Percentiles rank a stretch among this genome's conserved stretches.
Evolutionary conservation across 2,797 vertebrate species (phyloP).

Genomic region (Acipenser oxyrinchus): DNA sequence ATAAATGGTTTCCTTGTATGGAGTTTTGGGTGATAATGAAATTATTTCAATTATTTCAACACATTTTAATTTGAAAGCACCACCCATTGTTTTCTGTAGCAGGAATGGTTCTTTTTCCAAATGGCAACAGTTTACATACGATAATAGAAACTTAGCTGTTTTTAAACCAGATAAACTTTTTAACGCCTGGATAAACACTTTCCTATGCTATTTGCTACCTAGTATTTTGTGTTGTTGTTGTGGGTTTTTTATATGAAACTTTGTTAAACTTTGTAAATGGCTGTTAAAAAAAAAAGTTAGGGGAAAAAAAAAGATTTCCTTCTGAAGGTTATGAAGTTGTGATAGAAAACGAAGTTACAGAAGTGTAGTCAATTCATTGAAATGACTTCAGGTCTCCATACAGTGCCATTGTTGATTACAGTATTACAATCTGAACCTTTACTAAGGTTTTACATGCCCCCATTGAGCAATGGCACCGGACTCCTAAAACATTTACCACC

Average conservation of each 20-base stretch:
- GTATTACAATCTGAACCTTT: no score
- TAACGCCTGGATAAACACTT: background rate
- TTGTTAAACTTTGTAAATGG: background rate
- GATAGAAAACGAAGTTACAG: no score
- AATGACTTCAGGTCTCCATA: no score
- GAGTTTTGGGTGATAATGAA: background rate
- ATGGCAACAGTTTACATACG: background rate
- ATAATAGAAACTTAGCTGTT: background rate
- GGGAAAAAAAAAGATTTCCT: background rate
- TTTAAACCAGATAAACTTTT: no score
- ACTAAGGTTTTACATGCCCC: no score
- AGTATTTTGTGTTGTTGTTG: background rate
- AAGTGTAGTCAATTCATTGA: no score
- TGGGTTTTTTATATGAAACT: background rate
- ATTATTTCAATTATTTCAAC: background rate
- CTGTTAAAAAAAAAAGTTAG: background rate
- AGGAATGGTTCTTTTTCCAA: background rate
- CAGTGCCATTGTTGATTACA: no score
- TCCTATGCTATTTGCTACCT: constrained; percentile 2
- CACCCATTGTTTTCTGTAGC: background rate
- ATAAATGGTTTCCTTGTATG: background rate
- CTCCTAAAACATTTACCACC: no score
- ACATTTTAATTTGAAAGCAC: background rate
- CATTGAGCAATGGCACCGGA: no score
- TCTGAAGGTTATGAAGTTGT: no score